Evolutionary conservation across 2,797 vertebrate species (phyloP).

Genomic region (Dermochelys coriacea): DNA sequence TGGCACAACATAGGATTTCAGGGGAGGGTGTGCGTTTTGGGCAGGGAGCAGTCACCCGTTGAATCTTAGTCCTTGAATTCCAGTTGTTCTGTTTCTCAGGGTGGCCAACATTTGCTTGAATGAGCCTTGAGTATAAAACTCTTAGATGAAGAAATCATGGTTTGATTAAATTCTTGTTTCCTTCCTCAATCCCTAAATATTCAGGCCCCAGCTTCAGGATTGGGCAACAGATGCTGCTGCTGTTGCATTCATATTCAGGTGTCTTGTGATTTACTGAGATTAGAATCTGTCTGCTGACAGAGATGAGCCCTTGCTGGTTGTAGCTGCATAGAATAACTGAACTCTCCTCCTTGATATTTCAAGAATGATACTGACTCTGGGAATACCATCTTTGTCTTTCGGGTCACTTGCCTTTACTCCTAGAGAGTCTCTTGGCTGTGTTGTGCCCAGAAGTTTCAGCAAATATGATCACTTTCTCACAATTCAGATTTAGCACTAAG

Average conservation of each 20-base stretch:
- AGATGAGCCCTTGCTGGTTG: not conserved
- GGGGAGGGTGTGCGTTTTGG: not conserved
- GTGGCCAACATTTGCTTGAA: not conserved
- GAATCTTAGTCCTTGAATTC: not conserved
- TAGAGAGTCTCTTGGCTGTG: not conserved
- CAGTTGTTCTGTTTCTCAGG: not conserved
- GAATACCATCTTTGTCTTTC: not conserved
- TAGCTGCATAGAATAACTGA: not conserved
- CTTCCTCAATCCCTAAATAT: not conserved
- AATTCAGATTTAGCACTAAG: conserved; percentile 92
- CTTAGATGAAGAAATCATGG: not conserved
- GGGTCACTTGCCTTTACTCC: not conserved
- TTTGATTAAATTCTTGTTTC: not conserved
- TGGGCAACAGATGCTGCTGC: not conserved
- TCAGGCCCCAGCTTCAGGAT: not conserved
- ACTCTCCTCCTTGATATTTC: not conserved
- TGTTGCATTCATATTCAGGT: not conserved
- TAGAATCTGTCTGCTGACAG: not conserved
- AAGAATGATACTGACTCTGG: not conserved
- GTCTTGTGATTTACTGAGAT: not conserved
- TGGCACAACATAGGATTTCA: not conserved
- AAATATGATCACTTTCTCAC: conserved; percentile 43
- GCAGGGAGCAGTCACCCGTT: not conserved
- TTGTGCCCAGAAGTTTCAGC: not conserved
- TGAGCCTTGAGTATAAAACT: not conserved